These are phyloP conservation scores for Toxotes jaculatrix DNA, from an alignment of 2,113 vertebrate genomes.

Conservation along the genomic window DNA sequence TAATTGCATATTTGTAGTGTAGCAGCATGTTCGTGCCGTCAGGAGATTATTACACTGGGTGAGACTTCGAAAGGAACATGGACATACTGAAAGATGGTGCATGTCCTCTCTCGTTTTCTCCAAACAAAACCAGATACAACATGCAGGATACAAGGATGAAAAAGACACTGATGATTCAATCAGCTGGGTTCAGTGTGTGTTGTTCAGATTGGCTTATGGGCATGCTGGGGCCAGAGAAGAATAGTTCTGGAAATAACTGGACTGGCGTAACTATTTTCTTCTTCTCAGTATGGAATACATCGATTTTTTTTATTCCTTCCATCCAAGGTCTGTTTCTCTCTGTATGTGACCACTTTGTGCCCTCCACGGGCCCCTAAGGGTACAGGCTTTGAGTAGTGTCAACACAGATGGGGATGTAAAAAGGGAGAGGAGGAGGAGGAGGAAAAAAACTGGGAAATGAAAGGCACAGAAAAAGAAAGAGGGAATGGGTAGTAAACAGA, in stretches of 20 bases:
- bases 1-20: neutral
- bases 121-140: neutral
- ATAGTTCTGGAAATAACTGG: slow-evolving; percentile 28
- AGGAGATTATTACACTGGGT: neutral
- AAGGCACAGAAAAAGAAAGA: slow-evolving; percentile 13
- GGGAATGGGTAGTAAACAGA: neutral
- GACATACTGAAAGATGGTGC: neutral
- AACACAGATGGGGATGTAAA: slow-evolving; percentile 43
- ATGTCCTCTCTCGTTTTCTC: slow-evolving; percentile 7
- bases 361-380: slow-evolving; percentile 14
- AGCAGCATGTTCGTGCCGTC: neutral
- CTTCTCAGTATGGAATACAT: slow-evolving; percentile 48
- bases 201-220: slow-evolving; percentile 60
- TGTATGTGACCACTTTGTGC: slow-evolving; percentile 42
- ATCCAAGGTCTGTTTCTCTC: slow-evolving; percentile 28
- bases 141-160: neutral
- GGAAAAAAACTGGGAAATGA: slow-evolving; percentile 7
- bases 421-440: slow-evolving; percentile 3
- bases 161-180: slow-evolving; percentile 39
- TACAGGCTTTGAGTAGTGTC: slow-evolving; percentile 32
- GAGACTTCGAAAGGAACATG: neutral
- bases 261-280: slow-evolving; percentile 25
- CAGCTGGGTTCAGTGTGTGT: slow-evolving; percentile 33
- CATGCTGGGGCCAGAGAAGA: slow-evolving; percentile 29
- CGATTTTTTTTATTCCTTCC: slow-evolving; percentile 51